These are phyloP conservation scores for Macrosteles quadrilineatus DNA, from an alignment of 1,140 invertebrate genomes.

Conservation along the genomic window DNA sequence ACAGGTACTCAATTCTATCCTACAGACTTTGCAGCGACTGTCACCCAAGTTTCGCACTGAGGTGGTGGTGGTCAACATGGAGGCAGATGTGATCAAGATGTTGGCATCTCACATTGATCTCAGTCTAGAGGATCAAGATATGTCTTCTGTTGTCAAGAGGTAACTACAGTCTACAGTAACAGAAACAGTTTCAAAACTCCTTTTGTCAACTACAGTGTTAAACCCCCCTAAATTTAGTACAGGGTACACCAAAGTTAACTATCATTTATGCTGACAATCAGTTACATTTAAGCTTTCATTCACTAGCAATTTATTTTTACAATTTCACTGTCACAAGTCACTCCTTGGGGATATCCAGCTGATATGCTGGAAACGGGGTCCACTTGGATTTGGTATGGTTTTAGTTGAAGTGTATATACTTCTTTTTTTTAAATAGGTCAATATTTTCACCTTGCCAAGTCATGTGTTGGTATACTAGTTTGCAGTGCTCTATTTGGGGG, in stretches of 20 bases:
- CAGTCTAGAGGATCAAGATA: slow-evolving; percentile 47
- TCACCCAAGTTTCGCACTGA: slow-evolving; percentile 51
- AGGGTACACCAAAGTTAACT: not conserved
- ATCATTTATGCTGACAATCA: not conserved
- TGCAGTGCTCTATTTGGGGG: no score
- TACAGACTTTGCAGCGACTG: slow-evolving; percentile 49
- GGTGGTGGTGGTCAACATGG: slow-evolving; percentile 52
- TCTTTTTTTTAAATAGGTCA: no score
- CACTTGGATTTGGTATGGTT: no score
- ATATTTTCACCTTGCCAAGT: no score
- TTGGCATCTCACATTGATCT: slow-evolving; percentile 51
- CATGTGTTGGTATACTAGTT: no score
- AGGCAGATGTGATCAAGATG: slow-evolving; percentile 47
- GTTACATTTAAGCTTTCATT: no score
- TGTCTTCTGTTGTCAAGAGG: slow-evolving; percentile 50
- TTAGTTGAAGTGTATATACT: no score
- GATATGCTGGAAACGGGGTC: no score
- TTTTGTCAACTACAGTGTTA: not conserved
- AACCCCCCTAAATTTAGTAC: not conserved
- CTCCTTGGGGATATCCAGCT: not conserved
- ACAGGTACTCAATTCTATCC: slow-evolving; percentile 51
- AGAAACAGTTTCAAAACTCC: not conserved
- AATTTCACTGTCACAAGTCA: not conserved
- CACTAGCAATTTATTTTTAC: no score
- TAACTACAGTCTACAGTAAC: slow-evolving; percentile 29